phyloP scores from a whole-genome alignment of 2,888 invertebrate genomes.

The Bellardia bayeri region DNA sequence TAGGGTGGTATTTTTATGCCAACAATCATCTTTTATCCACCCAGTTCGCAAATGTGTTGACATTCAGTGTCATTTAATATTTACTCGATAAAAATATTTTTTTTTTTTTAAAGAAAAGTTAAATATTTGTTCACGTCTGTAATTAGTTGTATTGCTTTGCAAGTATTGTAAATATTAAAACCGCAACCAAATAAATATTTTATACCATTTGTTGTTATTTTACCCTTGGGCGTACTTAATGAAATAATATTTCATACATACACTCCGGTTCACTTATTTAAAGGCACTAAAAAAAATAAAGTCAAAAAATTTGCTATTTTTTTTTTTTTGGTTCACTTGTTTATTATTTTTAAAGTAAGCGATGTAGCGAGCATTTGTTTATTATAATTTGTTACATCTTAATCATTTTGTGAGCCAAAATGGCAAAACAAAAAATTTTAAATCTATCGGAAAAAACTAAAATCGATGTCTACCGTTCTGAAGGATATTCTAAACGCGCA shows the following conservation, averaged over 20 bases:
- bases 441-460: too few species aligned
- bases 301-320: too few species aligned
- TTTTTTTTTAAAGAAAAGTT: not conserved
- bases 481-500: too few species aligned
- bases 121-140: not conserved
- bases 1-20: not conserved
- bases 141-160: conserved; percentile 22
- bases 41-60: conserved; percentile 42
- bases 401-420: too few species aligned
- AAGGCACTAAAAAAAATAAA: too few species aligned
- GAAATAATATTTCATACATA: conserved; percentile 21
- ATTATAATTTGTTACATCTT: too few species aligned
- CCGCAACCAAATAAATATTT: not conserved
- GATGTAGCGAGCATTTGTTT: too few species aligned
- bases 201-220: not conserved
- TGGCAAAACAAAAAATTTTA: too few species aligned
- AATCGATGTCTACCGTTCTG: too few species aligned
- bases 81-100: conserved; percentile 19
- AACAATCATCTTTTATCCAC: not conserved
- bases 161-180: conserved; percentile 14
- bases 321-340: too few species aligned
- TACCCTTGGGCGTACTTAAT: conserved; percentile 46
- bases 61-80: conserved; percentile 49
- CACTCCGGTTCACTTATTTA: too few species aligned
- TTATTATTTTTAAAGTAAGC: too few species aligned